phyloP scores from a whole-genome alignment of 2,888 invertebrate genomes.

The Drosophila prolongata region DNA sequence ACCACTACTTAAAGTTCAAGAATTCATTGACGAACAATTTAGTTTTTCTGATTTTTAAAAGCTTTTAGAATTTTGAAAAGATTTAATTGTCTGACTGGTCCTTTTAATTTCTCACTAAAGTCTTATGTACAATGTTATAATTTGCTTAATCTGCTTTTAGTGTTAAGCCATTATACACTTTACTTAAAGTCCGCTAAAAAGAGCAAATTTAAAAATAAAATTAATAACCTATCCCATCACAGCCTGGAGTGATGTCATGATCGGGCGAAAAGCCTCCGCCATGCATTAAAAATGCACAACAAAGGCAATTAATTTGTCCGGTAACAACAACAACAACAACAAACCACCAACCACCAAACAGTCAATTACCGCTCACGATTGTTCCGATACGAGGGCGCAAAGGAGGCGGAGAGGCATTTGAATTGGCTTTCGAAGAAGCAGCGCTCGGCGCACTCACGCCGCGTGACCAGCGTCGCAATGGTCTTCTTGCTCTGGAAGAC shows the following conservation, averaged over 20 bases:
- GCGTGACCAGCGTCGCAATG: slow-evolving; percentile 87
- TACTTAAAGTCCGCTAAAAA: too few species aligned
- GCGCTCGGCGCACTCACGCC: slow-evolving; percentile 88
- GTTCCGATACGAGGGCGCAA: slow-evolving; percentile 84
- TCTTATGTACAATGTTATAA: too few species aligned
- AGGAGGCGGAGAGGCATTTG: slow-evolving; percentile 86
- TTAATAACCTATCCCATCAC: slow-evolving; percentile 24
- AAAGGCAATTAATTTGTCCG: slow-evolving; percentile 63
- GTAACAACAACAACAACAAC: slow-evolving; percentile 28
- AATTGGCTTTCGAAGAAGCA: slow-evolving; percentile 86
- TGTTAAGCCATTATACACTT: neutral
- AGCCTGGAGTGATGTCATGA: slow-evolving; percentile 64
- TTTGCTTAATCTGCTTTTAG: too few species aligned
- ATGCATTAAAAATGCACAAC: slow-evolving; percentile 62
- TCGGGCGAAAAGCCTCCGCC: slow-evolving; percentile 43
- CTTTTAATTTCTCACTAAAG: too few species aligned
- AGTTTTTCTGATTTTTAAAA: too few species aligned
- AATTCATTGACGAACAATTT: too few species aligned
- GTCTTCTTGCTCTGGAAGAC: slow-evolving; percentile 88
- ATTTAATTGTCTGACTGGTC: too few species aligned
- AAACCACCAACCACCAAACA: slow-evolving; percentile 38
- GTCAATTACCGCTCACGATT: slow-evolving; percentile 83
- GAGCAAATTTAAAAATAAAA: neutral
- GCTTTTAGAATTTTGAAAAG: too few species aligned
- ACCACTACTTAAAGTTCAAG: too few species aligned